A percentile compares a stretch with the other conserved stretches of the same genome.
Conservation (phyloP, 2,113 vertebrate genomes). For the Atlantisia rogersi region DNA sequence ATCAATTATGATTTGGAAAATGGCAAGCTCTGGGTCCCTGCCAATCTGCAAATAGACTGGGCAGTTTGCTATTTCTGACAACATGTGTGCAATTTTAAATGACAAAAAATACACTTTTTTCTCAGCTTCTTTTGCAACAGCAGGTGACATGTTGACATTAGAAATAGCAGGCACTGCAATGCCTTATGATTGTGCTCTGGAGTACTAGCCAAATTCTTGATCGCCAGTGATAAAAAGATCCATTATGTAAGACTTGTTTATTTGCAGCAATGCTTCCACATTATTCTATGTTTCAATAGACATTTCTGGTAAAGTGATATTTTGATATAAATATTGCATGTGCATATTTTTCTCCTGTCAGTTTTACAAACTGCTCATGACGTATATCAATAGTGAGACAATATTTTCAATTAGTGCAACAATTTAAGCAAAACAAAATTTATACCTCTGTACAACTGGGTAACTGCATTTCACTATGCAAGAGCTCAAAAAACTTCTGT, state of each 20-base stretch:
- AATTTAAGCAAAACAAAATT: background rate
- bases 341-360: background rate
- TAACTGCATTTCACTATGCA: background rate
- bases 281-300: background rate
- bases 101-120: rapidly evolving
- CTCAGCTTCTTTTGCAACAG: background rate
- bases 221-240: background rate
- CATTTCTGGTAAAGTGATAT: background rate
- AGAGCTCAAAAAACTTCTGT: background rate
- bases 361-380: background rate
- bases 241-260: background rate
- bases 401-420: background rate
- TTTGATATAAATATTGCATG: background rate
- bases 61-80: background rate
- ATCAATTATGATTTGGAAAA: background rate
- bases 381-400: background rate
- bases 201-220: background rate
- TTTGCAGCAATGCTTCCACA: background rate
- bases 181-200: background rate
- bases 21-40: background rate
- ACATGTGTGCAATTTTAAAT: background rate
- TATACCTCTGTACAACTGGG: background rate
- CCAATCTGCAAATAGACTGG: background rate
- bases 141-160: background rate
- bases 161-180: background rate